Evolutionary conservation across 2,888 invertebrate genomes (phyloP).

Genomic region (Drosophila eohydei): DNA sequence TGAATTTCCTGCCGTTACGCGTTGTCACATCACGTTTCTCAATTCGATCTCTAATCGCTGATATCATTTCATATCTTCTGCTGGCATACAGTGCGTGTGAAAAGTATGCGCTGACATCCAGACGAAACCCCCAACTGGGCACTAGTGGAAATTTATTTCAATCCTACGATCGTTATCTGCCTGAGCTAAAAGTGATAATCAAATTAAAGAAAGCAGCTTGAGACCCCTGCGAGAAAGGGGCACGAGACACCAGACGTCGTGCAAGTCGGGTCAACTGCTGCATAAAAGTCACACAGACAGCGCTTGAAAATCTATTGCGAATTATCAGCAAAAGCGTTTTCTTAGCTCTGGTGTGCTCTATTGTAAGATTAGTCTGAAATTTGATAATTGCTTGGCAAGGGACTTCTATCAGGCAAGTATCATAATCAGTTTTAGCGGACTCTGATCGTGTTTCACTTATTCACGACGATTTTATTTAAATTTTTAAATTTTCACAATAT

Average conservation of each 20-base stretch:
- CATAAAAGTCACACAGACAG: background rate
- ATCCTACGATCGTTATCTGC: slow-evolving; percentile 31
- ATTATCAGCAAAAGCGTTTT: background rate
- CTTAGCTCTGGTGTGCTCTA: background rate
- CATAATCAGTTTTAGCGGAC: too few species aligned
- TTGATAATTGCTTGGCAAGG: background rate
- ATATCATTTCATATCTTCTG: slow-evolving; percentile 22
- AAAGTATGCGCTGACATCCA: slow-evolving; percentile 35
- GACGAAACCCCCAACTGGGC: slow-evolving; percentile 22
- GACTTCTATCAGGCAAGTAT: too few species aligned
- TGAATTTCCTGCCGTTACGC: slow-evolving; percentile 40
- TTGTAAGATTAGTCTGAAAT: background rate
- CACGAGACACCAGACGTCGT: background rate
- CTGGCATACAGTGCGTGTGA: slow-evolving; percentile 48
- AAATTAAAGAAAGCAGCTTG: slow-evolving; percentile 11
- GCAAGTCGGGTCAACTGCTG: slow-evolving; percentile 1
- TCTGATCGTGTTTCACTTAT: too few species aligned
- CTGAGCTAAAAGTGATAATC: slow-evolving; percentile 24
- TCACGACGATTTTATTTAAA: too few species aligned
- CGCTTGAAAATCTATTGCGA: background rate
- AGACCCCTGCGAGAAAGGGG: too few species aligned
- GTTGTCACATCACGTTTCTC: slow-evolving; percentile 49
- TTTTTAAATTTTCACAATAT: too few species aligned
- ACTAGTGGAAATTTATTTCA: slow-evolving; percentile 39
- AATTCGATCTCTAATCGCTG: slow-evolving; percentile 9